Evolutionary conservation across 2,888 invertebrate species (phyloP).

Genomic region (Smittia sp.): DNA sequence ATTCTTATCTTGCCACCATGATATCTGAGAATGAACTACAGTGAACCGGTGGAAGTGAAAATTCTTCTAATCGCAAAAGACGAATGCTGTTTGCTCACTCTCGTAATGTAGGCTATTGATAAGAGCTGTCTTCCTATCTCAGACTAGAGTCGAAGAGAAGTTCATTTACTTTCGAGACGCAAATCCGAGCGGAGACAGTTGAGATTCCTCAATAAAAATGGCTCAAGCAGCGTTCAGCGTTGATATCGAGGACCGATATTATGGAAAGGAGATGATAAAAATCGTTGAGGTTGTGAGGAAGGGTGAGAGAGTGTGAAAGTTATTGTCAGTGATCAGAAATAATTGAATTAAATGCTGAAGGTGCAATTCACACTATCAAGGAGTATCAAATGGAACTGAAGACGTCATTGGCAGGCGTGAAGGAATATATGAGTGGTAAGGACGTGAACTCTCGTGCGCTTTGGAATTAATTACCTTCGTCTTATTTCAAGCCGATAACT

Average conservation of each 20-base stretch:
- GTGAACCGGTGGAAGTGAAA: no score
- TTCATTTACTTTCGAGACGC: no score
- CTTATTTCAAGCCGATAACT: conserved; percentile 61
- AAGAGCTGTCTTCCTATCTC: no score
- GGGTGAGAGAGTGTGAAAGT: conserved; percentile 48
- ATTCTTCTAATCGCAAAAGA: no score
- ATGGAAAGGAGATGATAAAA: conserved; percentile 74
- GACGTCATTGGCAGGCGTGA: conserved; percentile 65
- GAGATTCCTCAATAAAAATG: neutral
- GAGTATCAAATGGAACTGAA: conserved; percentile 76
- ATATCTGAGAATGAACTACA: no score
- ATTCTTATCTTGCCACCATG: no score
- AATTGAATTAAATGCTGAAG: neutral
- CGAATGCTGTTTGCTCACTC: no score
- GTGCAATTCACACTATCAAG: conserved; percentile 63
- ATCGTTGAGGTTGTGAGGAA: conserved; percentile 68
- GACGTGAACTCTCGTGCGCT: neutral
- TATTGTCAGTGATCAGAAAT: neutral
- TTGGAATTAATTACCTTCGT: conserved; percentile 46
- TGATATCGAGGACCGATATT: conserved; percentile 61
- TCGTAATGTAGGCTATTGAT: no score
- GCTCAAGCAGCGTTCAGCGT: neutral
- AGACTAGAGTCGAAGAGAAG: no score
- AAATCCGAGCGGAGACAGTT: no score
- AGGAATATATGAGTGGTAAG: conserved; percentile 59